These are phyloP conservation scores for Rhynchotus rufescens DNA, from an alignment of 2,797 vertebrate genomes.

Conservation along the genomic window DNA sequence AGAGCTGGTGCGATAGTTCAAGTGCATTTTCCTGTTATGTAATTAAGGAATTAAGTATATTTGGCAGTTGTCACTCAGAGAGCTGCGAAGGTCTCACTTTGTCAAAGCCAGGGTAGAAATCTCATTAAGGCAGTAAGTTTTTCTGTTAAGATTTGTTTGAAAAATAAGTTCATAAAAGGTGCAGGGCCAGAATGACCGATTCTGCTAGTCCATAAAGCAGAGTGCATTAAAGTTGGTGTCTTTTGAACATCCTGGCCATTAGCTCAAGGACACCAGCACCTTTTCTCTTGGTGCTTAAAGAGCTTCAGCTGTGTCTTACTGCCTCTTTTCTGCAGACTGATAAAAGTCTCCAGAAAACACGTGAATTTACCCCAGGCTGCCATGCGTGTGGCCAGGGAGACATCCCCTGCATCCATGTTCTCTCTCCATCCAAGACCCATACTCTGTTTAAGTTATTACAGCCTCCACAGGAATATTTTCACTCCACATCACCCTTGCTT, in stretches of 20 bases:
- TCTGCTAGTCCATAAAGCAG: not conserved
- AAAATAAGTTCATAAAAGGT: not conserved
- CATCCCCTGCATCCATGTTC: not conserved
- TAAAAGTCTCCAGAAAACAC: accelerated
- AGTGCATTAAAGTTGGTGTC: not conserved
- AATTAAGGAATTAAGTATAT: conserved; percentile 19
- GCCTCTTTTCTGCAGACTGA: not conserved
- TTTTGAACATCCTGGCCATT: not conserved
- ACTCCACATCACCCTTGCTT: not conserved
- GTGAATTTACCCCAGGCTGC: accelerated
- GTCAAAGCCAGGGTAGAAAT: conserved; percentile 21
- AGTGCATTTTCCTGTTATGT: conserved; percentile 44
- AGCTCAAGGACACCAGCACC: not conserved
- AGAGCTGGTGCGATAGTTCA: conserved; percentile 42
- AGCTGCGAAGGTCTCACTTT: conserved; percentile 22
- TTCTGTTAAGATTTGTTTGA: conserved; percentile 21
- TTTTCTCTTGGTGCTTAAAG: not conserved
- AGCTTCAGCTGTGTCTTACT: not conserved
- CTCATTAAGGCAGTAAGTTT: conserved; percentile 31
- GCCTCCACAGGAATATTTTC: not conserved
- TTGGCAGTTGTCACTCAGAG: conserved; percentile 55
- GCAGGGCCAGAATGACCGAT: not conserved
- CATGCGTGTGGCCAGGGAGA: not conserved
- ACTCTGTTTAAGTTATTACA: not conserved
- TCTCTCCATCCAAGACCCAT: not conserved